Evolutionary conservation across 2,113 vertebrate species (phyloP).

Genomic region (Ceyx margarethae): DNA sequence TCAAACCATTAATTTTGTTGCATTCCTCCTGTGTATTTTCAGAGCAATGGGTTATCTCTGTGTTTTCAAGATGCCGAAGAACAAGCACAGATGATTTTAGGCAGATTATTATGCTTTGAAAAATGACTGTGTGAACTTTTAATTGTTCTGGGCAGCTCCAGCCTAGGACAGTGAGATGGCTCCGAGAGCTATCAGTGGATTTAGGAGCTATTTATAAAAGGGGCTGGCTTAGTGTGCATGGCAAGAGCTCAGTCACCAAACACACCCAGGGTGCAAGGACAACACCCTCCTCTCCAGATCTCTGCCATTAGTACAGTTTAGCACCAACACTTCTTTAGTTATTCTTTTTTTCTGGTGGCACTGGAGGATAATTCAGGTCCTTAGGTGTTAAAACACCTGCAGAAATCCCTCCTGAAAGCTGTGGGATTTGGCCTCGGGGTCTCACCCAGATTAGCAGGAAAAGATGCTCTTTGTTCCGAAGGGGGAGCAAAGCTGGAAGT

Average conservation of each 20-base stretch:
- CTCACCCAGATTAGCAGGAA: background rate
- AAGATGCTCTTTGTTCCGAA: background rate
- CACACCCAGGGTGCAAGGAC: background rate
- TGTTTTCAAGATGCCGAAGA: background rate
- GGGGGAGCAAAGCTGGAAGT: background rate
- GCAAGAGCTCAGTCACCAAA: background rate
- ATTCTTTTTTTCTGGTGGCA: background rate
- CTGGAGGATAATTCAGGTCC: fast-evolving
- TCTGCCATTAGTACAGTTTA: background rate
- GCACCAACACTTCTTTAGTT: background rate
- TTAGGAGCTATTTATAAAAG: background rate
- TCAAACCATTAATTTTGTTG: background rate
- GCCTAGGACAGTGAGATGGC: fast-evolving
- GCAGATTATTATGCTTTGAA: background rate
- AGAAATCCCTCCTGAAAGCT: background rate
- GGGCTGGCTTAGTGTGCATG: background rate
- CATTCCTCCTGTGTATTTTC: background rate
- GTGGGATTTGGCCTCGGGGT: background rate
- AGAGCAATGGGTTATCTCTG: background rate
- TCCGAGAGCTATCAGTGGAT: background rate
- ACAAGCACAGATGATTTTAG: background rate
- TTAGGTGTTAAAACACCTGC: background rate
- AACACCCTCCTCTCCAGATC: background rate
- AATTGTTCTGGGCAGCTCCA: background rate
- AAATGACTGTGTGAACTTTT: background rate